phyloP scores from a whole-genome alignment of 2,113 vertebrate genomes.

The Myanophis thanlyinensis region DNA sequence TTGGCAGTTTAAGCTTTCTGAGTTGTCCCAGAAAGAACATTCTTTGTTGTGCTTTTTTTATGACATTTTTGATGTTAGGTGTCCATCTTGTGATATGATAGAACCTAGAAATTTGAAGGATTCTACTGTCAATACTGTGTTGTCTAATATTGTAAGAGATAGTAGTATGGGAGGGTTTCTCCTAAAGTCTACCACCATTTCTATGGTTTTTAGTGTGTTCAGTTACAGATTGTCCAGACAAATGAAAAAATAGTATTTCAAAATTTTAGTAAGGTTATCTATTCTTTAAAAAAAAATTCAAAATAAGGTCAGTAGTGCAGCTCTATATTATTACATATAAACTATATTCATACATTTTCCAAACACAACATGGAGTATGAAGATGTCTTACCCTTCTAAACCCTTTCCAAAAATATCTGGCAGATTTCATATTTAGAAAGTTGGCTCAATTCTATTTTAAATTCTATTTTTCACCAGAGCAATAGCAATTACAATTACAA shows the following conservation, averaged over 20 bases:
- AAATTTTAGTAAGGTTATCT: background rate
- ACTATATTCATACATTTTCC: background rate
- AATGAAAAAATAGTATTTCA: background rate
- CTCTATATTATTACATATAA: background rate
- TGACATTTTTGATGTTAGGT: too few relatives aligned
- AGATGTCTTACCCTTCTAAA: background rate
- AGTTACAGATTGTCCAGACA: too few relatives aligned
- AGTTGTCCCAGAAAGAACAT: too few relatives aligned
- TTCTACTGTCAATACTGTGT: too few relatives aligned
- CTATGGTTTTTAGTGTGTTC: too few relatives aligned
- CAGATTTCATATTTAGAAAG: background rate
- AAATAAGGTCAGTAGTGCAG: background rate
- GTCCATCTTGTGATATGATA: too few relatives aligned
- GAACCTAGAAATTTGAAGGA: too few relatives aligned
- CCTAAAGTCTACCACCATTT: too few relatives aligned
- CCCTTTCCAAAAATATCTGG: background rate
- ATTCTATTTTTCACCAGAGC: background rate
- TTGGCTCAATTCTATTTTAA: background rate
- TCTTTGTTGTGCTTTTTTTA: too few relatives aligned
- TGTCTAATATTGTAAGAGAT: too few relatives aligned
- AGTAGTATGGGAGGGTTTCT: too few relatives aligned
- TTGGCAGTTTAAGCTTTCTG: too few relatives aligned
- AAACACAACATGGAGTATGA: background rate
- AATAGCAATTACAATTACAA: background rate
- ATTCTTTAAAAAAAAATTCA: background rate